Conservation (phyloP, 2,113 vertebrate species). For the Phaethornis superciliosus region DNA sequence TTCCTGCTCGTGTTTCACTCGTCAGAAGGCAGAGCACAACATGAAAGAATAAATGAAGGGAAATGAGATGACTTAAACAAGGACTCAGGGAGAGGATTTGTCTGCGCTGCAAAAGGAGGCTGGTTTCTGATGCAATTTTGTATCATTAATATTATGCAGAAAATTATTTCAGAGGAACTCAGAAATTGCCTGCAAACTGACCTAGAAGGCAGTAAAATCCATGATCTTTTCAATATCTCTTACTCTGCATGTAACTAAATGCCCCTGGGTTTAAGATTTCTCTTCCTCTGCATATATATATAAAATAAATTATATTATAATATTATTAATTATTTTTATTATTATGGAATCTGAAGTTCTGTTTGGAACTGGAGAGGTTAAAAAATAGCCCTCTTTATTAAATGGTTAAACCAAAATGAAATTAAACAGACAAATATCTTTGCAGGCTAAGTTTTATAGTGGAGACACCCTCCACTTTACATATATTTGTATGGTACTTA, state of each 20-base stretch:
- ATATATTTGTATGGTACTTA: constrained; percentile 54
- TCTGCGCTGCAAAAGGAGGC: background rate
- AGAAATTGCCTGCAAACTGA: constrained; percentile 35
- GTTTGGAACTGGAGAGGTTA: constrained; percentile 35
- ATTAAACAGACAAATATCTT: constrained; percentile 24
- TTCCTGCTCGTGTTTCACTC: background rate
- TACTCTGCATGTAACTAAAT: constrained; percentile 34
- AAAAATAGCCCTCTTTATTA: constrained; percentile 24
- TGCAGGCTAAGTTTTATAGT: background rate
- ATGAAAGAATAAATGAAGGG: constrained; percentile 7
- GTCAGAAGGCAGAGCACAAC: background rate
- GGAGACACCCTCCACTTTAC: background rate
- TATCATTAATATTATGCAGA: background rate
- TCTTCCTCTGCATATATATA: background rate
- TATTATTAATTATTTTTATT: background rate
- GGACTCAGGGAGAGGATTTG: background rate
- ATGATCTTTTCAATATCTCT: background rate
- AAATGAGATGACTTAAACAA: constrained; percentile 5
- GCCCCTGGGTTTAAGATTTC: constrained; percentile 1
- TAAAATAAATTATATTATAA: too few species aligned
- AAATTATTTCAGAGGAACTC: constrained; percentile 37
- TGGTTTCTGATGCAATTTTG: background rate
- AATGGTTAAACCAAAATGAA: background rate
- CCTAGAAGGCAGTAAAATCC: constrained; percentile 42
- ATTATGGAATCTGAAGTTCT: constrained; percentile 19